Base-by-base conservation (phyloP, 2,113 vertebrate species). In the Bubo scandiacus region DNA sequence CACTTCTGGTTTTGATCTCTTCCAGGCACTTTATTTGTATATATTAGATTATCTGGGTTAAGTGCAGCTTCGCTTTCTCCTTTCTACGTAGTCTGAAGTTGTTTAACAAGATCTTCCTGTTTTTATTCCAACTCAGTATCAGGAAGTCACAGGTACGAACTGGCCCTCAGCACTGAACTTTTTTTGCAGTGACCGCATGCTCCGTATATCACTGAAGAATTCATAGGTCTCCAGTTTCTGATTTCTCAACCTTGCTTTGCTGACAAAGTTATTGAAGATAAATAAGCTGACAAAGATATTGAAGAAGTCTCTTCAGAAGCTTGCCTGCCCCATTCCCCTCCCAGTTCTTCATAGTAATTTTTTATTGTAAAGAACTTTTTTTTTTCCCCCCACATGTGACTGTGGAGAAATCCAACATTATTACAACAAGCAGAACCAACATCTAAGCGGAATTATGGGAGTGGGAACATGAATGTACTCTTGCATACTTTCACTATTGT, bases 81-180 rank as follows among this genome's bases (percentile, higher is more conserved):
- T 27, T 71, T 87, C 61, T 87, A 10, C 68, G 79, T 90, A 51
- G 61, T 19, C 72, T 74, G 65, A 71, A 84, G 93, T 49, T 63
- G 92, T 74, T 92, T 34, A 81, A 89, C 89, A 9, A 43, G 86
- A 86, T 84, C 77, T 96, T 70, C 93, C 89, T 63, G 89, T 54
- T 91, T 84, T 87, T 20, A 25, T 68, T 73, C 72, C 67, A 80
- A 9, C 42, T 81, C 38, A 6, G 55, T 59, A 74, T 63, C 55
- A 70, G 36, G 66, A 71, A 94, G 47, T 79, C 54, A 40, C 40
- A 85, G 77, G 59, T 38, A 43, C 38, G n/a, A 12, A 45, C 72
- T 78, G 80, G 63, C 51, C 27, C 27, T 71, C 42, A 61, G 57
- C 67, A 38, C 1, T 34, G 45, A 59, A 71, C 13, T 36, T 57